Conservation (phyloP, 2,888 invertebrate genomes). For the Tetranychus piercei region DNA sequence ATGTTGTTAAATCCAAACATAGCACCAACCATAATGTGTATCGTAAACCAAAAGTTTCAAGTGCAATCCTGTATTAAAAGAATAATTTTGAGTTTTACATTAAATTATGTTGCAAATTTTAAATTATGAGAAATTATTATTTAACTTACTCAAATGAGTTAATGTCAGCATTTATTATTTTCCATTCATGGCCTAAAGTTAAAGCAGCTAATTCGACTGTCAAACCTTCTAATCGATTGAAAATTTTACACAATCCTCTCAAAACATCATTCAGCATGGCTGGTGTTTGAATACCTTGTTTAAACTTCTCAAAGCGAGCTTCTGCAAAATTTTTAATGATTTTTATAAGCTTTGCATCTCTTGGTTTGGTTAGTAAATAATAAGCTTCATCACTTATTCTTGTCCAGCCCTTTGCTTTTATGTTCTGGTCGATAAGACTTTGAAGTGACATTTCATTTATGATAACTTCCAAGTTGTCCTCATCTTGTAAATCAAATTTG, state of each 20-base stretch:
- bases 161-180: neutral
- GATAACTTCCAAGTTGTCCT: neutral
- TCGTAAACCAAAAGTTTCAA: neutral
- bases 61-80: neutral
- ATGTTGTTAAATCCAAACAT: neutral
- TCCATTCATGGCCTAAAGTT: neutral
- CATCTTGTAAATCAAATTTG: neutral
- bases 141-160: neutral
- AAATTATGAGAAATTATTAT: too few relatives aligned
- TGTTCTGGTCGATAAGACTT: neutral
- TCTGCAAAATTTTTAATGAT: neutral
- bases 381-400: neutral
- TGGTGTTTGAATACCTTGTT: neutral
- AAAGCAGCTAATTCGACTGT: neutral
- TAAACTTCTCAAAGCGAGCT: neutral
- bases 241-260: neutral
- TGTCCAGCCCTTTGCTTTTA: neutral
- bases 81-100: too few relatives aligned
- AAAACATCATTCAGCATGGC: neutral
- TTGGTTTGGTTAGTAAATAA: neutral
- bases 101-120: too few relatives aligned
- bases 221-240: neutral
- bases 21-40: neutral
- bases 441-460: neutral
- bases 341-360: neutral